Conservation (phyloP, 2,113 vertebrate species). For the Aythya baeri region DNA sequence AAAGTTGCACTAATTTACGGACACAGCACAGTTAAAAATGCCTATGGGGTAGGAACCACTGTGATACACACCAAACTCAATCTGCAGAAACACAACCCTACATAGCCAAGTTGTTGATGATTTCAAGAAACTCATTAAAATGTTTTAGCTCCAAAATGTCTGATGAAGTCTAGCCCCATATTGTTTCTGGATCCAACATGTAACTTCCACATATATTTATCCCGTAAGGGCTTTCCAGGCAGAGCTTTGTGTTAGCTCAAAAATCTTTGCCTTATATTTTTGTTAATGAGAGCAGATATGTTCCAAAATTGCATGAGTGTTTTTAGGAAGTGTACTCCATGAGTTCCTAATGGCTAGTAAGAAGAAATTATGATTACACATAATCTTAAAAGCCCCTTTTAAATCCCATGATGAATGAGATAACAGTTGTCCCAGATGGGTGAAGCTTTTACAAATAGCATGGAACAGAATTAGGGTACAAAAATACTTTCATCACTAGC, state of each 20-base stretch:
- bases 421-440: not conserved
- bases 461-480: not conserved
- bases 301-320: not conserved
- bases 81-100: not conserved
- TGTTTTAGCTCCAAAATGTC: not conserved
- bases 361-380: not conserved
- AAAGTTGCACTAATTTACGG: not conserved
- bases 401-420: not conserved
- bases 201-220: not conserved
- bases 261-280: not conserved
- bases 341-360: not conserved
- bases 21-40: not conserved
- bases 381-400: not conserved
- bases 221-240: not conserved
- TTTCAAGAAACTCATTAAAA: not conserved
- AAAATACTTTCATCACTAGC: not conserved
- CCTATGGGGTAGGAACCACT: not conserved
- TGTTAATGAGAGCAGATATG: not conserved
- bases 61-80: not conserved
- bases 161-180: not conserved
- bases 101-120: not conserved
- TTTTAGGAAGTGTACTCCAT: not conserved
- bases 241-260: not conserved
- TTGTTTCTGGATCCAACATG: not conserved
- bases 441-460: not conserved